Percentiles rank a stretch among this genome's conserved stretches.
Conservation (phyloP, 2,113 vertebrate genomes). For the Alligator sinensis region DNA sequence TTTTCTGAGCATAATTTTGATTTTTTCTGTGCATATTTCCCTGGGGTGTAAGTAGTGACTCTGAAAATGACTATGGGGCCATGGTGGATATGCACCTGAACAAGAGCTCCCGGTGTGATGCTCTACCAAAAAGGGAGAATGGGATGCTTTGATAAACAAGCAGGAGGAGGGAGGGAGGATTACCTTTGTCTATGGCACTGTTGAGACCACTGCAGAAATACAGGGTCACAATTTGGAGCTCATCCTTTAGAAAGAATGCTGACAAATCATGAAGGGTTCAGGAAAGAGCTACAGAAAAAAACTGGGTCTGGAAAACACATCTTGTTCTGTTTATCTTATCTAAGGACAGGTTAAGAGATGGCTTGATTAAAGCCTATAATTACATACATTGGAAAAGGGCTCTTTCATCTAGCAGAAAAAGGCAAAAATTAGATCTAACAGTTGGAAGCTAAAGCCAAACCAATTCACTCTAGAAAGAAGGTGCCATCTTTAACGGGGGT, state of each 20-base stretch:
- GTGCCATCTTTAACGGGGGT: background rate
- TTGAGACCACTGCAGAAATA: background rate
- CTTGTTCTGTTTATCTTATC: slow-evolving; percentile 34
- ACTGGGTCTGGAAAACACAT: slow-evolving; percentile 30
- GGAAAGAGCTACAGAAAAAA: background rate
- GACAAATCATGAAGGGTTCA: background rate
- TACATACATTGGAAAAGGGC: background rate
- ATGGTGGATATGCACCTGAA: background rate
- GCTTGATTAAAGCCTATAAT: background rate
- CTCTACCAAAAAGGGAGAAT: background rate
- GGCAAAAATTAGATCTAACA: background rate
- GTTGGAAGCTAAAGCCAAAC: background rate
- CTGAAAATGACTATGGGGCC: background rate
- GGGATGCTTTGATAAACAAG: background rate
- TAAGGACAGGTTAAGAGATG: slow-evolving; percentile 14
- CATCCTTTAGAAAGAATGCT: background rate
- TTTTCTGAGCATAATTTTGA: too few species aligned
- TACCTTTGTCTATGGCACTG: rapidly evolving
- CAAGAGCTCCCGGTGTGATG: rapidly evolving
- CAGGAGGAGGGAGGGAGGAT: background rate
- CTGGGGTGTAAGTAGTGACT: background rate
- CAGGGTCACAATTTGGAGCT: background rate
- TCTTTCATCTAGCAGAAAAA: background rate
- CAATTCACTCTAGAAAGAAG: background rate
- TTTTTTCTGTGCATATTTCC: too few species aligned